Evolutionary conservation across 2,797 vertebrate species (phyloP), one percentile per base, ranked within the genome.

Genomic region (Phrynocephalus guinanensis): DNA sequence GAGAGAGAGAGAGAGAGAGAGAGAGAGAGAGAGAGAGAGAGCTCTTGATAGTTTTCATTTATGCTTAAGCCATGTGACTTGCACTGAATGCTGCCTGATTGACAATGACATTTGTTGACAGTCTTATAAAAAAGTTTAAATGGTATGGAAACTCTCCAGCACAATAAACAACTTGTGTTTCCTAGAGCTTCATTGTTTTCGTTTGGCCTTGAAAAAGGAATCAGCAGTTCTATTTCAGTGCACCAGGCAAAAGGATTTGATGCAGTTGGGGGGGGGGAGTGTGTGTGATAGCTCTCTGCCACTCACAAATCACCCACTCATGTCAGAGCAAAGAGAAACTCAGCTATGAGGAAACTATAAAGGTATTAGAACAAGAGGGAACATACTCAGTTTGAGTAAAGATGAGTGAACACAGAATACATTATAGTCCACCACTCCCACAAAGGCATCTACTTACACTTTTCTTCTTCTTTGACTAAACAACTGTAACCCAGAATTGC

Each of bases 121-220:
- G 81, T 1, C 22, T 38, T 24, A 30, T 0, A 11, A 85, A 24
- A 87, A 0, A 11, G 52, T 56, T 56, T 70, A 26, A 88, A 26
- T 86, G 85, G 66, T 3, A 52, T 72, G 11, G 44, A 82, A 88
- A 30, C 24, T 86, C 16, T 72, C 7, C 18, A 79, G 6, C 8
- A 85, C 91, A 87, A 76, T 80, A 85, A 94, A 38, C 22, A 83
- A 28, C 52, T 87, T 6, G 30, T 5, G 22, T 71, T 87, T 33
- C 44, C 77, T 90, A 88, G 38, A 83, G 3, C 8, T 83, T 68
- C 87, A 30, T 22, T 28, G 6, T 10, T 89, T 88, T 56, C n/a
- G 8, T 63, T 1, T 66, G 89, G 33, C 79, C 30, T 28, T 90
- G 38, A 79, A 87, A 86, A 81, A 82, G 0, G 20, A 87, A 24